Evolutionary conservation across 1,140 invertebrate genomes (phyloP), one percentile per base, ranked within the genome.

Genomic region (Heliconius melpomene): DNA sequence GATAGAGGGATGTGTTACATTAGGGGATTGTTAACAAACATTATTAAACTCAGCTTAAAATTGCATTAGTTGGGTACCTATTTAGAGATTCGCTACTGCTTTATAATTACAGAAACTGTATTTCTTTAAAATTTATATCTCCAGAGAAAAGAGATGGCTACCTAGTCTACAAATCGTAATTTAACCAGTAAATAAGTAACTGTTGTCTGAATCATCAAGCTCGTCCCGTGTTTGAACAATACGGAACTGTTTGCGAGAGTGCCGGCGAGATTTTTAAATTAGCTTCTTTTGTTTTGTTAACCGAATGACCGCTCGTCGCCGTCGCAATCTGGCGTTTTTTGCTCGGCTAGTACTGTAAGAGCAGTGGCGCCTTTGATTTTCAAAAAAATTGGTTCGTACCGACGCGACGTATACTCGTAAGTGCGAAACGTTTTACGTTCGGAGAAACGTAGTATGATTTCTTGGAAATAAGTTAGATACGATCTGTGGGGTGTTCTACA

Each of bases 281-380:
- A 90, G 84, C 72, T 81, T 78, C 84, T 86, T 87, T 93, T 93
- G 88, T 92, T 92, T 93, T 86, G 75, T 74, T 89, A 90, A 87
- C 81, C 81, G 82, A 72, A 84, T 90, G 87, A 87, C 86, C 84
- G 85, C 79, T 86, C 79, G 85, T 81, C 79, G 88, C 82, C 88
- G 85, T 81, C 84, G 86, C 83, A 86, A 89, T 87, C 84, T 87
- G 26, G 73, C 73, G 79, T 91, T 91, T 93, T 92, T 88, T 90
- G 83, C 78, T 74, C 74, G 83, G 75, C 79, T 71, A 70, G 80
- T 81, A 75, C 80, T 77, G 87, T 93, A 93, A 93, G 89, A 91
- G 91, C 90, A 81, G 86, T 90, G 93, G 93, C 92, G 93, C 93
- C 91, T 90, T 74, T 38, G 50, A 38, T 82, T 38, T 57, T 20